These are phyloP conservation scores for Pseudomyrmex cubaensis DNA, from an alignment of 1,140 invertebrate species.

Conservation along the genomic window DNA sequence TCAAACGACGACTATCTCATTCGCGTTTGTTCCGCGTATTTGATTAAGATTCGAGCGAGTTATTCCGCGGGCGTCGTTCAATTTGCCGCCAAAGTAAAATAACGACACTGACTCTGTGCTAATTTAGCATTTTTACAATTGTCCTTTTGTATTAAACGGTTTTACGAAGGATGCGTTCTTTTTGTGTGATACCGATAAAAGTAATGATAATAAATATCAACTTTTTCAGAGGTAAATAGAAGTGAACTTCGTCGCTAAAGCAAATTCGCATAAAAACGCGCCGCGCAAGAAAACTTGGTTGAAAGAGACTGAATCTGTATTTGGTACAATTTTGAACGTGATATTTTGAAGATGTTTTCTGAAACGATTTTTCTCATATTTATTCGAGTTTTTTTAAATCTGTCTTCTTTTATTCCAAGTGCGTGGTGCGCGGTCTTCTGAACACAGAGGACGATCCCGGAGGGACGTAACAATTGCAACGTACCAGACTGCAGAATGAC, in stretches of 20 bases:
- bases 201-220: neutral
- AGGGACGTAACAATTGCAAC: constrained; percentile 55
- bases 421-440: neutral
- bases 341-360: neutral
- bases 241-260: neutral
- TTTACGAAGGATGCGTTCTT: neutral
- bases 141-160: constrained; percentile 22
- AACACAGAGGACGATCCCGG: neutral
- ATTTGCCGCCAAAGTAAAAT: constrained; percentile 30
- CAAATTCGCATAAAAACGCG: too few species aligned
- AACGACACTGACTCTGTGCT: neutral
- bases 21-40: constrained; percentile 42
- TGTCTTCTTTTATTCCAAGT: neutral
- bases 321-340: neutral
- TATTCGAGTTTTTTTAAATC: constrained; percentile 33
- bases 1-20: constrained; percentile 34
- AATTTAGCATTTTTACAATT: neutral
- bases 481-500: constrained; percentile 57
- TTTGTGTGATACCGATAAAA: constrained; percentile 2
- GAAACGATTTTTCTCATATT: constrained; percentile 4
- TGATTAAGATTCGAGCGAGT: constrained; percentile 42
- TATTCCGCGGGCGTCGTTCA: constrained; percentile 26
- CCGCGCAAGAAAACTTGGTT: neutral
- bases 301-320: neutral
- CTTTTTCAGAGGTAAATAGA: neutral